Evolutionary conservation across 2,888 invertebrate genomes (phyloP).

Genomic region (Trichogramma dendrolimi): DNA sequence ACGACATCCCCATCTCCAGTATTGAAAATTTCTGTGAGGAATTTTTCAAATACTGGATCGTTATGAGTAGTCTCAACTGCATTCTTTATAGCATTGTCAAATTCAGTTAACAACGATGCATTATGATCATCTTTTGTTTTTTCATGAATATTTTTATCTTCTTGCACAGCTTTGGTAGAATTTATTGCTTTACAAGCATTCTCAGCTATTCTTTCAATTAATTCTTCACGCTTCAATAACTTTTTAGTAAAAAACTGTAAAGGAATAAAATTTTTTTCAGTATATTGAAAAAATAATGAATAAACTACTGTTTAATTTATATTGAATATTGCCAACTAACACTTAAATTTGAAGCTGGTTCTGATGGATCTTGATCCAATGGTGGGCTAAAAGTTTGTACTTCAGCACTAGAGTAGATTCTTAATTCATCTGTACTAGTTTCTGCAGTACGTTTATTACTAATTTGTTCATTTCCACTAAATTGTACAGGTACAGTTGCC

Average conservation of each 20-base stretch:
- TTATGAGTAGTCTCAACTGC: conserved; percentile 55
- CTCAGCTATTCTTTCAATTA: conserved; percentile 56
- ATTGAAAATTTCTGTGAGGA: conserved; percentile 52
- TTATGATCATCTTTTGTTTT: conserved; percentile 37
- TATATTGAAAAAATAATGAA: too few relatives aligned
- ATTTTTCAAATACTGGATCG: conserved; percentile 55
- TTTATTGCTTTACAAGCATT: conserved; percentile 55
- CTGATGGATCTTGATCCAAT: conserved; percentile 39
- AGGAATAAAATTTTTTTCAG: neutral
- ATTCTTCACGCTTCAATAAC: conserved; percentile 54
- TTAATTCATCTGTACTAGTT: conserved; percentile 45
- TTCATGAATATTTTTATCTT: conserved; percentile 37
- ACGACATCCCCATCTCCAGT: conserved; percentile 40
- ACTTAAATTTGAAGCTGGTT: conserved; percentile 47
- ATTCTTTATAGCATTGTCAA: conserved; percentile 54
- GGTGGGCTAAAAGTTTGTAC: conserved; percentile 46
- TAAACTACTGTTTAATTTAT: too few relatives aligned
- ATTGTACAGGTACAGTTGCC: conserved; percentile 17
- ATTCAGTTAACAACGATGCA: conserved; percentile 46
- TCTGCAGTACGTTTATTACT: conserved; percentile 39
- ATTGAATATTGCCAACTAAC: conserved; percentile 33
- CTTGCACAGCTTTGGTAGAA: conserved; percentile 38
- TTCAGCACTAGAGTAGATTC: conserved; percentile 40
- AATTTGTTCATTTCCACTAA: neutral
- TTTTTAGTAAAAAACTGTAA: conserved; percentile 52